A percentile compares a stretch with the other conserved stretches of the same genome.
These are phyloP conservation scores for Euleptes europaea DNA, from an alignment of 2,113 vertebrate genomes.

Conservation along the genomic window DNA sequence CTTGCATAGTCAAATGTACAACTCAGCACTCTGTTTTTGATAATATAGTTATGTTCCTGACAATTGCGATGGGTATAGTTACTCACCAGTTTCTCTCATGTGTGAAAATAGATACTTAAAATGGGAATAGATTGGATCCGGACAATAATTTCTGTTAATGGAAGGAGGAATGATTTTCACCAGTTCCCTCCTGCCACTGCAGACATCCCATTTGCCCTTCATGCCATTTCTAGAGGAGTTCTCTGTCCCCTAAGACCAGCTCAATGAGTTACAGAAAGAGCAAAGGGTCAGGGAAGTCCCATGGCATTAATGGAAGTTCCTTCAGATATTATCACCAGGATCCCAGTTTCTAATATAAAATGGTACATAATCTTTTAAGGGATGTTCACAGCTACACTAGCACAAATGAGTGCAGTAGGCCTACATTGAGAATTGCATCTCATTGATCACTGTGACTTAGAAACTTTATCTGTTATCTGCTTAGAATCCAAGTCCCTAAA, in stretches of 20 bases:
- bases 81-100: constrained; percentile 6
- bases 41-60: constrained; percentile 6
- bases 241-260: too few species aligned
- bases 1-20: not conserved
- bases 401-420: not conserved
- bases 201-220: too few species aligned
- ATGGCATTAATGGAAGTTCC: too few species aligned
- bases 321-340: too few species aligned
- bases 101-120: constrained; percentile 13
- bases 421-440: constrained; percentile 5
- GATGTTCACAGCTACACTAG: not conserved
- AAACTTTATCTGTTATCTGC: constrained; percentile 36
- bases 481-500: constrained; percentile 53
- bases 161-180: too few species aligned
- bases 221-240: too few species aligned
- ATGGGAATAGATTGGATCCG: not conserved
- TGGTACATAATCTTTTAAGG: constrained; percentile 9
- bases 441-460: constrained; percentile 29
- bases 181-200: too few species aligned
- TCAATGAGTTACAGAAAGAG: too few species aligned
- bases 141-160: too few species aligned
- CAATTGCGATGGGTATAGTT: not conserved
- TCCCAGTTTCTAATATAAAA: constrained; percentile 34
- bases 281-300: too few species aligned
- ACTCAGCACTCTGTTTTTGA: not conserved